Evolutionary conservation across 2,797 vertebrate species (phyloP), one percentile per base, ranked within the genome.

Genomic region (Poeciliopsis turneri): DNA sequence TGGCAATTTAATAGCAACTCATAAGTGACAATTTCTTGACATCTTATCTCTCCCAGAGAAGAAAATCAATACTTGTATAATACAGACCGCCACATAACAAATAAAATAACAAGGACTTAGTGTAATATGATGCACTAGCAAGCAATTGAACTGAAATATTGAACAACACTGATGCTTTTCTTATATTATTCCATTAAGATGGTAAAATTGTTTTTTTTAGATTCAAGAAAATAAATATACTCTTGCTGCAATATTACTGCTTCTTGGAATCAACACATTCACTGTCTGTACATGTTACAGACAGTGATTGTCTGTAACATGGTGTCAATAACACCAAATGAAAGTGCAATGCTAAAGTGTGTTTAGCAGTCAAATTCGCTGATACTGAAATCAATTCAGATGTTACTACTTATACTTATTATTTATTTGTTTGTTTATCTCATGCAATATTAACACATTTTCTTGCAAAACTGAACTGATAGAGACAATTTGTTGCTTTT

Each of bases 21-120:
- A 53, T 64, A 70, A 78, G 9, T 66, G 76, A 75, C 49, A 83
- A 82, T 84, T 77, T 84, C 4, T 72, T 80, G 73, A 82, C 45
- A 59, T 59, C 57, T 77, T 12, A 85, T 86, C 41, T 25, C 30
- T 81, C 76, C 15, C 47, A 82, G 51, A 85, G 87, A 81, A 75
- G 84, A 77, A 87, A 88, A 89, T 87, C 82, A 78, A 88, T 85
- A 88, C 45, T 66, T 72, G 16, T 47, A 66, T 71, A 84, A 45
- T 36, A 66, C 66, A 82, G 83, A 77, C 2, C 61, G 36, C 25
- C 43, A 70, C 68, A 78, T 87, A 36, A 70, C 78, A 57, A 81
- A 84, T 71, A 77, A 78, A 78, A 86, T 66, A 61, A 84, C 72
- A 28, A 77, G 80, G 51, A 76, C 53, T 69, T 7, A 13, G 39